phyloP scores from a whole-genome alignment of 2,797 vertebrate genomes.

The Botia kubotai region DNA sequence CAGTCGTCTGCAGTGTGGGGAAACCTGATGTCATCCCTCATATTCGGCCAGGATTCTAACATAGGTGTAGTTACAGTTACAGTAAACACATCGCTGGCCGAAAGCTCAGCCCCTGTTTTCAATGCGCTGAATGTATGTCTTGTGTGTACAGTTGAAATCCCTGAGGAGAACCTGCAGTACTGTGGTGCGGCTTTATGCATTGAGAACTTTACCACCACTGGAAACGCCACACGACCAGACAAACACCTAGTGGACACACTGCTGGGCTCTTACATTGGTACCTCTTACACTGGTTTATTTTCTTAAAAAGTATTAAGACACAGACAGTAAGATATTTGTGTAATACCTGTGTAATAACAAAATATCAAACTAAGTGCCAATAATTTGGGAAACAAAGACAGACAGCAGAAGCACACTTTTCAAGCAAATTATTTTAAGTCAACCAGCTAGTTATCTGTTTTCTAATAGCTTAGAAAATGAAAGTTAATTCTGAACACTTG shows the following conservation, averaged over 20 bases:
- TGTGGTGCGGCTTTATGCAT: conserved; percentile 76
- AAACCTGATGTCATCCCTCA: conserved; percentile 94
- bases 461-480: too few relatives aligned
- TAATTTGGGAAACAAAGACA: too few relatives aligned
- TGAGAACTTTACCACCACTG: conserved; percentile 49
- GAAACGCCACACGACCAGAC: conserved; percentile 63
- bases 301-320: too few relatives aligned
- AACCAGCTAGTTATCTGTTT: too few relatives aligned
- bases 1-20: conserved; percentile 93
- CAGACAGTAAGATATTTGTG: too few relatives aligned
- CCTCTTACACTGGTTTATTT: not conserved
- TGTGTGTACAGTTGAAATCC: conserved; percentile 63
- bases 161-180: conserved; percentile 69
- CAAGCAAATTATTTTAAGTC: too few relatives aligned
- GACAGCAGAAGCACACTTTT: too few relatives aligned
- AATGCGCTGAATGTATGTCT: not conserved
- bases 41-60: conserved; percentile 80
- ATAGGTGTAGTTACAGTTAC: conserved; percentile 75
- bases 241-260: conserved; percentile 72
- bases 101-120: not conserved
- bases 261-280: conserved; percentile 76
- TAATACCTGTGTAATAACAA: too few relatives aligned
- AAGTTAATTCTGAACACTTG: too few relatives aligned
- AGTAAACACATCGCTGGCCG: not conserved
- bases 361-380: too few relatives aligned